Evolutionary conservation across 2,797 vertebrate genomes (phyloP), one percentile per base, ranked within the genome.

Genomic region (Diplodus sargus): DNA sequence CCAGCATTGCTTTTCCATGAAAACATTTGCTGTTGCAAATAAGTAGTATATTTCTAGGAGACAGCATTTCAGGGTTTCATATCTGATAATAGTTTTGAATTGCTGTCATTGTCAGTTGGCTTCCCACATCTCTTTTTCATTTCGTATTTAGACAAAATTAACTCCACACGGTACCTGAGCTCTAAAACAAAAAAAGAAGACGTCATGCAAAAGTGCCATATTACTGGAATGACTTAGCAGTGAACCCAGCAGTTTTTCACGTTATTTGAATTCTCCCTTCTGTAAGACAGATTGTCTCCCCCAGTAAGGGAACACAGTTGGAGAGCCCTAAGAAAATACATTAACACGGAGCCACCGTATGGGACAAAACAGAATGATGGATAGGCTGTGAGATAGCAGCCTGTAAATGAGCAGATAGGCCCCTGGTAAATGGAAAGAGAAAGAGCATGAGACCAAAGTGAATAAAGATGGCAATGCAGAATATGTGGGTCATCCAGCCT

Each of bases 401-500:
- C 88, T 86, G 81, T 82, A 90, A 93, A 92, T 87, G 85, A 89
- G 89, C 82, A 89, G 87, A 85, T 85, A 85, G 68, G 71, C 59
- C 58, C 48, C 70, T 64, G 78, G 82, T 85, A 89, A 90, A 91
- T 89, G 89, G 85, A 85, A 87, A 91, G 83, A 87, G 80, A 90
- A 84, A 85, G 65, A 86, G 73, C 81, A 74, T 74, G 75, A 90
- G 83, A 92, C 90, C 91, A 93, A 90, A 90, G 90, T 91, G 90
- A 94, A 92, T 91, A 90, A 92, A 90, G 84, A 90, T 82, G 88
- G 84, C 62, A 87, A 85, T n/a, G 45, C 72, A 83, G 87, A 84
- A 92, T 88, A 94, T 94, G 85, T 94, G 92, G 94, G 93, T 93
- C 93, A 94, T 90, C 79, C 76, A 70, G 89, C 88, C 91, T 77